phyloP scores from a whole-genome alignment of 2,888 invertebrate species.

The Watsonalla binaria region DNA sequence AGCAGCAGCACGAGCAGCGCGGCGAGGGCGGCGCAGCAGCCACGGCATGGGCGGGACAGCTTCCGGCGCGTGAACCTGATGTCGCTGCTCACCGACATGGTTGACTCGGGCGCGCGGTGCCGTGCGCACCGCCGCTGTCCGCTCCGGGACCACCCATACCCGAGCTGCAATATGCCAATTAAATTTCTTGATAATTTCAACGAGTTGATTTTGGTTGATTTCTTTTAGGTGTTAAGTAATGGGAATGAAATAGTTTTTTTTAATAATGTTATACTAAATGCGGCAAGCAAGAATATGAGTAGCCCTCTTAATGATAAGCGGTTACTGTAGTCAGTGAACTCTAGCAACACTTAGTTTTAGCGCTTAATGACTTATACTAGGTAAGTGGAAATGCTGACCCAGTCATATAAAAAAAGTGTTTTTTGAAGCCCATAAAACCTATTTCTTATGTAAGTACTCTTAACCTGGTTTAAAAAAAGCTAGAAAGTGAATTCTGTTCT shows the following conservation, averaged over 20 bases:
- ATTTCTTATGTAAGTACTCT: neutral
- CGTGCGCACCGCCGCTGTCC: constrained; percentile 57
- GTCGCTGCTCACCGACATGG: constrained; percentile 91
- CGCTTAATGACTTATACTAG: too few relatives aligned
- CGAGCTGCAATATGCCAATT: constrained; percentile 44
- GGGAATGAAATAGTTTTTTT: too few relatives aligned
- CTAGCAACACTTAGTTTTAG: too few relatives aligned
- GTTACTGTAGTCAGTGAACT: too few relatives aligned
- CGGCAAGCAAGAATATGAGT: too few relatives aligned
- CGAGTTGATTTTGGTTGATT: too few relatives aligned
- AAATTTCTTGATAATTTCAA: neutral
- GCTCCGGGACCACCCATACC: constrained; percentile 64
- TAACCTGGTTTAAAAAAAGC: neutral
- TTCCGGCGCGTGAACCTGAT: constrained; percentile 92
- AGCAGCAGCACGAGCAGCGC: constrained; percentile 89
- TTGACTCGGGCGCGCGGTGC: constrained; percentile 83
- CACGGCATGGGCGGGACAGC: constrained; percentile 89
- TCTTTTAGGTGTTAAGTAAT: too few relatives aligned
- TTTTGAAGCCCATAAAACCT: neutral
- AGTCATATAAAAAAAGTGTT: too few relatives aligned
- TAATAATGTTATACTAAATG: too few relatives aligned
- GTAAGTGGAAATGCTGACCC: too few relatives aligned
- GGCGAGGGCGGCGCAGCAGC: constrained; percentile 92
- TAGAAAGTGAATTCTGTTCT: neutral
- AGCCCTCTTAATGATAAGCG: too few relatives aligned